Conservation (phyloP, 2,888 invertebrate genomes). For the Drosophila lacicola region DNA sequence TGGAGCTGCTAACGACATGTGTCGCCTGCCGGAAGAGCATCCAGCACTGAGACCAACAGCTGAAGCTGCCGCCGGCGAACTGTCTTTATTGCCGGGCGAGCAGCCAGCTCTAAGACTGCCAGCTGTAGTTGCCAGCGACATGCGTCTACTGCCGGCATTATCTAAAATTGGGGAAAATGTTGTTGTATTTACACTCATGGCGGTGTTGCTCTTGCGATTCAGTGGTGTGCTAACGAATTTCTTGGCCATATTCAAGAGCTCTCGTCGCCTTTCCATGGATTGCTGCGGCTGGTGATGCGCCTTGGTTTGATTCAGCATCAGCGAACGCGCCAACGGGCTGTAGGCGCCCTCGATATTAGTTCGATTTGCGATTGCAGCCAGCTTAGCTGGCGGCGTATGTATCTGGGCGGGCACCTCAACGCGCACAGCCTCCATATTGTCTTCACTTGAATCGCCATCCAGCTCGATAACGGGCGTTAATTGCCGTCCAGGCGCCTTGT, state of each 20-base stretch:
- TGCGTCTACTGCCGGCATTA: too few species aligned
- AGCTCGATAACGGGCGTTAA: conserved; percentile 57
- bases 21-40: not conserved
- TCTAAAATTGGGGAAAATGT: too few species aligned
- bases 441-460: conserved; percentile 11
- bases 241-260: conserved; percentile 71
- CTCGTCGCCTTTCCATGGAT: conserved; percentile 31
- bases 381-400: not conserved
- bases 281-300: conserved; percentile 24
- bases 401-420: conserved; percentile 15
- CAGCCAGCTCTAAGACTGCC: too few species aligned
- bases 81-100: too few species aligned
- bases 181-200: not conserved
- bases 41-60: too few species aligned
- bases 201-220: conserved; percentile 36
- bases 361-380: not conserved
- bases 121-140: too few species aligned
- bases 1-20: not conserved
- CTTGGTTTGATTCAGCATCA: conserved; percentile 73
- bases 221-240: conserved; percentile 80
- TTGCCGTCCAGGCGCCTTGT: not conserved
- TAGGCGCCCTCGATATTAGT: conserved; percentile 49
- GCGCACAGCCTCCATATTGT: not conserved
- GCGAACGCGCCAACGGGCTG: conserved; percentile 77
- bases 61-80: too few species aligned